These are phyloP conservation scores for Rhinoraja longicauda DNA, from an alignment of 2,797 vertebrate genomes.

Conservation along the genomic window DNA sequence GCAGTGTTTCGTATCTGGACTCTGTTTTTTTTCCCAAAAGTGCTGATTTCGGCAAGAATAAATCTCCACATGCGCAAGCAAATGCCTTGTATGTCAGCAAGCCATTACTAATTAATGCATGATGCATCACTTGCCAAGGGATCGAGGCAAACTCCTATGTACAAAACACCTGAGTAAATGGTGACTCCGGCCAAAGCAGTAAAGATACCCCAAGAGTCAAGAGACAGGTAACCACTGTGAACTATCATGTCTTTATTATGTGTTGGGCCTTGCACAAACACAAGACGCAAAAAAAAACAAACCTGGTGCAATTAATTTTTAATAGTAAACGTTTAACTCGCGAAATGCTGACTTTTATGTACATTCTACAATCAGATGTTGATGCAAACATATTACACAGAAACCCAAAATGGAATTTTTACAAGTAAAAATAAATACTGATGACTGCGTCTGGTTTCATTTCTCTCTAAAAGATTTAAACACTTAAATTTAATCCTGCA, in stretches of 20 bases:
- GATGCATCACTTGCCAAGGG: neutral
- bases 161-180: neutral
- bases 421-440: slow-evolving; percentile 36
- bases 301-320: slow-evolving; percentile 24
- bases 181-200: neutral
- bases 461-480: slow-evolving; percentile 15
- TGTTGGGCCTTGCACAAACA: neutral
- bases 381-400: neutral
- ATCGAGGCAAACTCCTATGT: neutral
- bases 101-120: no score
- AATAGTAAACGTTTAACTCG: slow-evolving; percentile 30
- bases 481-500: slow-evolving; percentile 16
- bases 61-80: neutral
- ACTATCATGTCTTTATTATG: neutral
- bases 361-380: slow-evolving; percentile 7
- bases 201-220: neutral
- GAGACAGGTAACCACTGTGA: neutral
- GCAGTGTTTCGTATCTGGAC: no score
- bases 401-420: slow-evolving; percentile 5
- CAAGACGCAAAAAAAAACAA: neutral
- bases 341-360: neutral
- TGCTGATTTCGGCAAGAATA: neutral
- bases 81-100: neutral
- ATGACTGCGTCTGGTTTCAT: neutral
- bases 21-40: neutral